Base-by-base conservation (phyloP, 2,113 vertebrate species). In the Triplophysa dalaica region DNA sequence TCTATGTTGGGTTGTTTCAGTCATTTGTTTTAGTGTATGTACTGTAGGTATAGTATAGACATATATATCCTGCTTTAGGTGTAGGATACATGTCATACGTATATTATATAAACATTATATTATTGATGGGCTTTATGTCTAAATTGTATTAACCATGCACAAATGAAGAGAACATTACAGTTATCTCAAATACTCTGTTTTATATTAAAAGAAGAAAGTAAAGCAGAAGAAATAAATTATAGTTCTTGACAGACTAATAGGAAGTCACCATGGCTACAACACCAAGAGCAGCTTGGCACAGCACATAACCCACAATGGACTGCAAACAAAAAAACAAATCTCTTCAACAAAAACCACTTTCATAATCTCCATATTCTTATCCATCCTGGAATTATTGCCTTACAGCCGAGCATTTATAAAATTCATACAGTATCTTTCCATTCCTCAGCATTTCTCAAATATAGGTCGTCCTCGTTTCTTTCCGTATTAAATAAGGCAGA, bases 391-490 rank as follows among this genome's bases (percentile, higher is more conserved):
- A 62, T 75, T 45, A 14, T 48, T 21, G 62, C n/a, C 13, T 22
- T 38, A 60, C 29, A 73, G 29, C 7, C 3, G 13, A 60, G 14
- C 12, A 73, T 60, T 73, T 72, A 24, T 26, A 14, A 72, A 56
- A 3, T 60, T 48, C 3, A 63, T 61, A 45, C 50, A 58, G 5
- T 21, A n/a, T 29, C 22, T 41, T 48, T 19, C 58, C 41, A 75
- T 75, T 75, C 22, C 14, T 62, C 72, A 26, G 19, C 13, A 62
- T n/a, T 62, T 26, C n/a, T 22, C 26, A 19, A 75, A 61, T 75
- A 75, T 62, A 62, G 58, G 21, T 62, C 45, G 58, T 16, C 41
- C 72, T 38, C 9, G 26, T 63, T 74, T 58, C 74, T 50, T 77
- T 65, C 26, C 41, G 9, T 33, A 65, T 17, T 50, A 77, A 50